These are phyloP conservation scores for Graphium colonna DNA, from an alignment of 2,888 invertebrate genomes.

Conservation along the genomic window DNA sequence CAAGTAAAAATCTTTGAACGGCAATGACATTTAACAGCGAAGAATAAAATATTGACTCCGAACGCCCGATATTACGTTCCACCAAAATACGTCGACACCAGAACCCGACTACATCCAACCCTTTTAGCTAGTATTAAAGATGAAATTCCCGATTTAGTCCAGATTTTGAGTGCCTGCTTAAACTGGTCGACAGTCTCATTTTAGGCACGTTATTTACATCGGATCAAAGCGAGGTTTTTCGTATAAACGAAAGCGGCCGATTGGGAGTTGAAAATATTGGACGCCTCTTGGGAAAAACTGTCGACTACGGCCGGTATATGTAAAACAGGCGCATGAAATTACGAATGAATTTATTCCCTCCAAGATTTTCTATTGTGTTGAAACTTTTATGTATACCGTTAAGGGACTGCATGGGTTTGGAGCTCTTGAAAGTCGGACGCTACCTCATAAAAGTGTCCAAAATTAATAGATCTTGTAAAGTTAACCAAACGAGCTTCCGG, in stretches of 20 bases:
- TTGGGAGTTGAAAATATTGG: slow-evolving; percentile 68
- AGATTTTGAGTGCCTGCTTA: slow-evolving; percentile 30
- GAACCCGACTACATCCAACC: slow-evolving; percentile 26
- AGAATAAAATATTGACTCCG: slow-evolving; percentile 69
- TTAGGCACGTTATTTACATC: slow-evolving; percentile 50
- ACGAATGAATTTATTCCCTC: not conserved
- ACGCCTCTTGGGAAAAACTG: slow-evolving; percentile 58
- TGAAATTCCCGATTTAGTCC: not conserved
- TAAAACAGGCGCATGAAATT: slow-evolving; percentile 6
- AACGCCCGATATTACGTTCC: slow-evolving; percentile 42
- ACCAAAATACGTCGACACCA: slow-evolving; percentile 32
- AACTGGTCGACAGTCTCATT: slow-evolving; percentile 39
- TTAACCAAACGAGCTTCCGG: no score
- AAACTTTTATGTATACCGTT: not conserved
- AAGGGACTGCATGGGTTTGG: not conserved
- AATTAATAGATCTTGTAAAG: no score
- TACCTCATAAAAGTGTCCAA: no score
- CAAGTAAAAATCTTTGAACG: slow-evolving; percentile 56
- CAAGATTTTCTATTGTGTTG: not conserved
- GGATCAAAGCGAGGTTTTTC: slow-evolving; percentile 52
- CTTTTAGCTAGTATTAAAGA: slow-evolving; percentile 15
- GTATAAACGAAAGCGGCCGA: slow-evolving; percentile 60
- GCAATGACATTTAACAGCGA: slow-evolving; percentile 68
- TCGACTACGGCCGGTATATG: slow-evolving; percentile 33
- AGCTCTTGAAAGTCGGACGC: not conserved